Evolutionary conservation across 2,888 invertebrate genomes (phyloP), one percentile per base, ranked within the genome.

Genomic region (Lumbricus terrestris): DNA sequence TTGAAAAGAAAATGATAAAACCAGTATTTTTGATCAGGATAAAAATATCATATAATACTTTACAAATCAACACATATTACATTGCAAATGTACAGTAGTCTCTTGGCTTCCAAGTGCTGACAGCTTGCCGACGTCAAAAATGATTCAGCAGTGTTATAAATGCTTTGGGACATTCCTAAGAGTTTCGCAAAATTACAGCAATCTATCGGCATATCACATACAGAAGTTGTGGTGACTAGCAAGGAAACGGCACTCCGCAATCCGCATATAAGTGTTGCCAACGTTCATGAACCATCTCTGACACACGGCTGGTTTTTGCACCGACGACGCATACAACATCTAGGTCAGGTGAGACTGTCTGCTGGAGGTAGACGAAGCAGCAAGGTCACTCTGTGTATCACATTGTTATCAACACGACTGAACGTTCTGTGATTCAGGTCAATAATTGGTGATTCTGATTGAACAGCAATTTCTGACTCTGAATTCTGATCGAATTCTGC

Each of bases 1-100:
- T 23, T n/a, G 11, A 69, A 69, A 69, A 69, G 69, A 69, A 69
- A 69, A 69, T 69, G 29, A 69, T 69, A n/a, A 69, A 69, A 69
- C n/a, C n/a, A 69, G 69, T 69, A 69, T 69, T 69, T 69, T 69
- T n/a, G 34, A 85, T 85, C 85, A 85, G 34, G 35, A 85, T 34
- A 85, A 85, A 37, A 85, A 85, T 85, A 85, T 85, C 37, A 85
- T 85, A 85, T 35, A n/a, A 85, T 35, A 34, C 35, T 85, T 85
- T 34, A 85, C 37, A 85, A 85, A 85, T 85, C 85, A 85, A 85
- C 85, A 85, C 35, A 35, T 35, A 85, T 33, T 35, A 83, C 18
- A 35, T 83, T 35, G 20, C 83, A 35, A 34, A 83, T 35, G 83
- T 85, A 85, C 37, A 35, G 20, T 18, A 85, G 18, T 85, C 85